These are phyloP conservation scores for Micrastur ruficollis DNA, from an alignment of 2,797 vertebrate species.

Conservation along the genomic window DNA sequence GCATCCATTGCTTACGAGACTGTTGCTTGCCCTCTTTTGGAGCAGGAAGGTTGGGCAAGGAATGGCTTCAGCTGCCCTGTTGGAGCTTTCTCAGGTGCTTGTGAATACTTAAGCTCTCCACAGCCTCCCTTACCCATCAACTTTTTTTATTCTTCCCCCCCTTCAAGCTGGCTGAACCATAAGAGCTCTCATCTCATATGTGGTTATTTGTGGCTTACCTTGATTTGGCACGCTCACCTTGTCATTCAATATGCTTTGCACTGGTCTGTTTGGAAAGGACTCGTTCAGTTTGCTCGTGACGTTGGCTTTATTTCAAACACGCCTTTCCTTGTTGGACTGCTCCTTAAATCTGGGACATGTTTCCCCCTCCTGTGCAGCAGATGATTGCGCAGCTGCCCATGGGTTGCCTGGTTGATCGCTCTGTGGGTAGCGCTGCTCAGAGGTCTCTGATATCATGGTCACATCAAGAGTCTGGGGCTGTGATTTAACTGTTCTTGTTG, in stretches of 20 bases:
- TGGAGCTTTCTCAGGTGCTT: neutral
- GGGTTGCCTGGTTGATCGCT: neutral
- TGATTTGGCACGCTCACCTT: neutral
- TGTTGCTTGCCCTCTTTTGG: neutral
- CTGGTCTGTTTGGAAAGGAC: neutral
- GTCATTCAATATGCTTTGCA: rapidly evolving
- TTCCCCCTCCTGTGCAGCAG: neutral
- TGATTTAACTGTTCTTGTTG: neutral
- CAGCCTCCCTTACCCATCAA: neutral
- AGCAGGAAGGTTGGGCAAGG: neutral
- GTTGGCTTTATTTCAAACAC: neutral
- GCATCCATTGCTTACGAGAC: neutral
- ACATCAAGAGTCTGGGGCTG: neutral
- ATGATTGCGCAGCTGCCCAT: neutral
- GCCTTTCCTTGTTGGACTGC: neutral
- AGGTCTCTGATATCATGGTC: neutral
- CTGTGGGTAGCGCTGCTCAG: neutral
- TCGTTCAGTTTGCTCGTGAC: neutral
- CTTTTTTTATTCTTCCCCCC: neutral
- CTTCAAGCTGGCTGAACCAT: neutral
- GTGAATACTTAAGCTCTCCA: neutral
- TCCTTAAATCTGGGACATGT: neutral
- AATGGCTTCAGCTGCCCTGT: neutral
- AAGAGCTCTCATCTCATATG: rapidly evolving
- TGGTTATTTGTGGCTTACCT: neutral